These are phyloP conservation scores for Burhinus bistriatus DNA, from an alignment of 2,113 vertebrate species.

Conservation along the genomic window DNA sequence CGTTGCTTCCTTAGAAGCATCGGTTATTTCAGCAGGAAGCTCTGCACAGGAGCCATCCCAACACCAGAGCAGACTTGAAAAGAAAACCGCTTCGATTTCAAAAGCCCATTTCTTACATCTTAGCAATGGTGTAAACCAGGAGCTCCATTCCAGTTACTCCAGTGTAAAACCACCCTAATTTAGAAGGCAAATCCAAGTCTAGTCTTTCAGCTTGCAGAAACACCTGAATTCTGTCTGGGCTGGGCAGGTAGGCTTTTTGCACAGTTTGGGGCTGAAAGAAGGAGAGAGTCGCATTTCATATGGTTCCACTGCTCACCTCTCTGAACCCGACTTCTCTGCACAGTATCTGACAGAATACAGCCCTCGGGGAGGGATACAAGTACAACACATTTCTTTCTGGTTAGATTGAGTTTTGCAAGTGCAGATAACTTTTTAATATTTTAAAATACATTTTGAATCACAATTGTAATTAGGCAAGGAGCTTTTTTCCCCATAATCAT, in stretches of 20 bases:
- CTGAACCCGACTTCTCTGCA: neutral
- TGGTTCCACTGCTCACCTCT: neutral
- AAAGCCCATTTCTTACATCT: neutral
- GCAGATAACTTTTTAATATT: constrained; percentile 54
- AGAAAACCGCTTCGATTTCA: neutral
- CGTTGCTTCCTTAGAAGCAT: neutral
- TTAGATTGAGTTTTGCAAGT: neutral
- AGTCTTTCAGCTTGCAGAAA: neutral
- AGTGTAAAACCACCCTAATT: neutral
- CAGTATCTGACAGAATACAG: neutral
- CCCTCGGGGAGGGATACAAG: neutral
- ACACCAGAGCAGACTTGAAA: neutral
- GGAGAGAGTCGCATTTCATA: neutral
- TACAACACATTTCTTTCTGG: neutral
- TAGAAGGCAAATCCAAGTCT: neutral
- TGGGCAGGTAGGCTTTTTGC: neutral
- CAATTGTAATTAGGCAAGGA: constrained; percentile 42
- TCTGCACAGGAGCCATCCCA: neutral
- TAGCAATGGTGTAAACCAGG: neutral
- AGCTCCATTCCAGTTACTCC: neutral
- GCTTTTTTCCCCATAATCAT: neutral
- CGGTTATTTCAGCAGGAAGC: neutral
- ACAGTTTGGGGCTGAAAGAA: neutral
- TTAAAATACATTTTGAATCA: constrained; percentile 63
- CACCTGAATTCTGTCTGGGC: neutral